phyloP scores from a whole-genome alignment of 2,888 invertebrate genomes.

The Eilema caniola region DNA sequence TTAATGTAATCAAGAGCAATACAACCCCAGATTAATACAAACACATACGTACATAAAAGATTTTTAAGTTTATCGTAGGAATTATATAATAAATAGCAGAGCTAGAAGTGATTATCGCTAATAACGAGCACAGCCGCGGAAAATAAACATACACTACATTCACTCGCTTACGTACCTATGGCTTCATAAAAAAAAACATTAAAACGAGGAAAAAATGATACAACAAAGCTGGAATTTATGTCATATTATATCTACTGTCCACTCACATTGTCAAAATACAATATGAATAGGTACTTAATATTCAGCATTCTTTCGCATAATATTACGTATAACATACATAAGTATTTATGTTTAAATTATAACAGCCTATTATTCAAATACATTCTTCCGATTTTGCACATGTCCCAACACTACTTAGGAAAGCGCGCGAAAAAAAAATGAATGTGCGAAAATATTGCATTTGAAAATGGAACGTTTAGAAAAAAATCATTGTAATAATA shows the following conservation, averaged over 20 bases:
- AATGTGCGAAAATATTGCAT: background rate
- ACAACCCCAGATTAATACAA: constrained; percentile 17
- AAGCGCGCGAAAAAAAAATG: background rate
- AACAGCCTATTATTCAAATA: background rate
- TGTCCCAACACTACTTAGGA: background rate
- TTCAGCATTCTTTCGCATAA: constrained; percentile 1
- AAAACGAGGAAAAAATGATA: background rate
- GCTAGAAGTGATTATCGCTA: constrained; percentile 37
- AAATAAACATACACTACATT: constrained; percentile 32
- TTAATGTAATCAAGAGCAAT: background rate
- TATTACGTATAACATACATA: background rate
- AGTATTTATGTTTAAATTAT: background rate
- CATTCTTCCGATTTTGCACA: background rate
- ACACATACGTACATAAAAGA: constrained; percentile 18
- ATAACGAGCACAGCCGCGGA: constrained; percentile 34
- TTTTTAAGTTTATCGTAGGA: constrained; percentile 28
- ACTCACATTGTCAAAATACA: constrained; percentile 7
- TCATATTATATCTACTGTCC: constrained; percentile 4
- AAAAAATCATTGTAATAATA: constrained; percentile 31
- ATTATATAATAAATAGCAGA: constrained; percentile 34
- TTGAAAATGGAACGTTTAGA: background rate
- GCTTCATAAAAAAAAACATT: background rate
- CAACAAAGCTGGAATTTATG: background rate
- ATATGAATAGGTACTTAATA: background rate
- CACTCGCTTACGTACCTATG: background rate